Evolutionary conservation across 2,888 invertebrate genomes (phyloP).

Genomic region (Petrolisthes manimaculis): DNA sequence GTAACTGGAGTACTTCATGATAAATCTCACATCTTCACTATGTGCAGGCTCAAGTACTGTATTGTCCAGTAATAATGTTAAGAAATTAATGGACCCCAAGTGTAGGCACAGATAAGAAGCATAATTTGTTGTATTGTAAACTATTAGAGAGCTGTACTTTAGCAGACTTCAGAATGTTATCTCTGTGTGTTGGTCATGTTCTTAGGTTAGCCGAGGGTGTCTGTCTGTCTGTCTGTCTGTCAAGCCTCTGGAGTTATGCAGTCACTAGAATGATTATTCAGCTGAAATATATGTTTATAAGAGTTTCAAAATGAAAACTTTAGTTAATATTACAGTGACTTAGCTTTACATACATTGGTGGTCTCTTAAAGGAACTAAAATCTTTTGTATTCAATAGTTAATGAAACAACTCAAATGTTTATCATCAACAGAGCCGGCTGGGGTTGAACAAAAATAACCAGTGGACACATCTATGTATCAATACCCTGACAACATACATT

Average conservation of each 20-base stretch:
- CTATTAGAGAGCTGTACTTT: background rate
- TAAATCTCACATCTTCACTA: background rate
- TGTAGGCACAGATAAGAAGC: conserved; percentile 4
- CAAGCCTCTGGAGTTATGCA: conserved; percentile 3
- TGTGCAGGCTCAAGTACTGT: background rate
- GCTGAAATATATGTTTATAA: too few relatives aligned
- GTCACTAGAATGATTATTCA: background rate
- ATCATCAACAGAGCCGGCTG: too few relatives aligned
- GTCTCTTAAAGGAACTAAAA: too few relatives aligned
- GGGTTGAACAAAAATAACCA: too few relatives aligned
- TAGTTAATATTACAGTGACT: too few relatives aligned
- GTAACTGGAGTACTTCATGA: background rate
- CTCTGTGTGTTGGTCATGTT: conserved; percentile 15
- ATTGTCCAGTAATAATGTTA: background rate
- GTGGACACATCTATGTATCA: too few relatives aligned
- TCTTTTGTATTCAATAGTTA: too few relatives aligned
- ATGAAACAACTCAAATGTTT: too few relatives aligned
- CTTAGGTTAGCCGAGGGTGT: conserved; percentile 18
- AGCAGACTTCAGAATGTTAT: conserved; percentile 11
- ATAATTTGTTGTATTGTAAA: conserved; percentile 23
- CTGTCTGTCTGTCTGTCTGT: conserved; percentile 16
- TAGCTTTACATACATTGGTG: too few relatives aligned
- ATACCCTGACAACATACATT: too few relatives aligned
- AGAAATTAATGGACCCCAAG: background rate
- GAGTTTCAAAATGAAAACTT: too few relatives aligned